These are phyloP conservation scores for Sturmia bella DNA, from an alignment of 2,888 invertebrate species.

Conservation along the genomic window DNA sequence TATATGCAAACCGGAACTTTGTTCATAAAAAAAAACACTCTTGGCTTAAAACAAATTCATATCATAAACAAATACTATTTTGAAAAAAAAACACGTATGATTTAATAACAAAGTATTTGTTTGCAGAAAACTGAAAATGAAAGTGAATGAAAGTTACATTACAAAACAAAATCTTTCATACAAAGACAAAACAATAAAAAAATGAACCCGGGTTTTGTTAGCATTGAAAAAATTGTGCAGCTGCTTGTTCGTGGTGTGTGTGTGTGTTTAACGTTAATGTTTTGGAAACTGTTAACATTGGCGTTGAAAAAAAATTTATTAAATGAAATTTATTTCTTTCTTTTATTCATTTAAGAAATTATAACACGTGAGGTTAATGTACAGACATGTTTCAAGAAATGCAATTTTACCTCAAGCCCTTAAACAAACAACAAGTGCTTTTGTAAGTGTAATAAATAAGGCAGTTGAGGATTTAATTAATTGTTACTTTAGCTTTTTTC, in stretches of 20 bases:
- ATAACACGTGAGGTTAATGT: too few relatives aligned
- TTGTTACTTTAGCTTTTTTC: too few relatives aligned
- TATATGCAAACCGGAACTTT: too few relatives aligned
- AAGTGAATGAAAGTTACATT: constrained; percentile 65
- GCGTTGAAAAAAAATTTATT: constrained; percentile 40
- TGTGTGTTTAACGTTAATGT: constrained; percentile 36
- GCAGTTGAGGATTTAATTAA: too few relatives aligned
- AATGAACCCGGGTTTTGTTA: constrained; percentile 41
- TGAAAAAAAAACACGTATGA: not conserved
- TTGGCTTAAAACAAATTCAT: not conserved
- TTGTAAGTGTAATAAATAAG: too few relatives aligned
- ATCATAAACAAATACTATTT: too few relatives aligned
- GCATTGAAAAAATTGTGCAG: constrained; percentile 42
- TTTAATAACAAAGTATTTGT: constrained; percentile 5
- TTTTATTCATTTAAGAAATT: constrained; percentile 9
- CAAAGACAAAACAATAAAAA: constrained; percentile 26
- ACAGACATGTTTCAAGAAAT: too few relatives aligned
- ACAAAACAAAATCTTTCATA: constrained; percentile 35
- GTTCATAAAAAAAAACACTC: not conserved
- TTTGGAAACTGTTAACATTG: constrained; percentile 32
- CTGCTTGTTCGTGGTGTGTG: too few relatives aligned
- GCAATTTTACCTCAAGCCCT: not conserved
- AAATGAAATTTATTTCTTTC: constrained; percentile 22
- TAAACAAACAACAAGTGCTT: too few relatives aligned
- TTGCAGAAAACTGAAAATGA: constrained; percentile 59